These are phyloP conservation scores for Proisotoma minuta DNA, from an alignment of 2,888 invertebrate species.

Conservation along the genomic window DNA sequence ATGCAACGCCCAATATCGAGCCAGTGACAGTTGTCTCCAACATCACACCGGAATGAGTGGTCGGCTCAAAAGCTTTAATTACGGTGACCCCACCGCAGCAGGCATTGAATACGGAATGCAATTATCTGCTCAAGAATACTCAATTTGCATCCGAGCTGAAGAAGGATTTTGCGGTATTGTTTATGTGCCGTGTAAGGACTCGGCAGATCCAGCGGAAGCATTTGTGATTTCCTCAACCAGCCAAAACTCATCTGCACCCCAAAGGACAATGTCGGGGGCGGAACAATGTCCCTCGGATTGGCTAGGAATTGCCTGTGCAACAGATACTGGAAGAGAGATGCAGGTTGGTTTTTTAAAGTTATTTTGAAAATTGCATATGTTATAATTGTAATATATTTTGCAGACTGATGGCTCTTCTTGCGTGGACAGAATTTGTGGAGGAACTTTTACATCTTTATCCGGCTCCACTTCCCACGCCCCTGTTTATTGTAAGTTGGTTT, in stretches of 20 bases:
- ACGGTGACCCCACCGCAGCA: conserved; percentile 43
- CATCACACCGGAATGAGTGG: conserved; percentile 47
- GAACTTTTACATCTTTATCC: conserved; percentile 40
- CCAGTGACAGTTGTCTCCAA: conserved; percentile 47
- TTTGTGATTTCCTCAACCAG: conserved; percentile 45
- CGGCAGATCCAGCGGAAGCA: conserved; percentile 41
- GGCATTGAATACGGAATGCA: conserved; percentile 43
- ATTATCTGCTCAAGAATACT: conserved; percentile 48
- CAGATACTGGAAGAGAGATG: conserved; percentile 43
- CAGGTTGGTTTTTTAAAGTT: conserved; percentile 22
- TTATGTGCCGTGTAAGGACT: conserved; percentile 46
- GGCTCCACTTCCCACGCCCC: conserved; percentile 62
- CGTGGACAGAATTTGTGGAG: conserved; percentile 46
- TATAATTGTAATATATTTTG: neutral
- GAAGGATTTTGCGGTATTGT: conserved; percentile 47
- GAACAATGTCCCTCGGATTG: conserved; percentile 47
- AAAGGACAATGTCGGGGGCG: conserved; percentile 44
- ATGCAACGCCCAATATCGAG: conserved; percentile 66
- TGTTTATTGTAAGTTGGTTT: conserved; percentile 62
- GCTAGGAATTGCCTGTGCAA: conserved; percentile 45
- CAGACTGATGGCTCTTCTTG: conserved; percentile 44
- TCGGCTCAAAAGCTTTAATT: conserved; percentile 47
- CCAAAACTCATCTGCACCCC: conserved; percentile 35
- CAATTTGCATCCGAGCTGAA: conserved; percentile 46
- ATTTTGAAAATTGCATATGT: neutral